Evolutionary conservation across 92 coral and sea anemone species (phyloP).

Genomic region (Blastomussa wellsi): DNA sequence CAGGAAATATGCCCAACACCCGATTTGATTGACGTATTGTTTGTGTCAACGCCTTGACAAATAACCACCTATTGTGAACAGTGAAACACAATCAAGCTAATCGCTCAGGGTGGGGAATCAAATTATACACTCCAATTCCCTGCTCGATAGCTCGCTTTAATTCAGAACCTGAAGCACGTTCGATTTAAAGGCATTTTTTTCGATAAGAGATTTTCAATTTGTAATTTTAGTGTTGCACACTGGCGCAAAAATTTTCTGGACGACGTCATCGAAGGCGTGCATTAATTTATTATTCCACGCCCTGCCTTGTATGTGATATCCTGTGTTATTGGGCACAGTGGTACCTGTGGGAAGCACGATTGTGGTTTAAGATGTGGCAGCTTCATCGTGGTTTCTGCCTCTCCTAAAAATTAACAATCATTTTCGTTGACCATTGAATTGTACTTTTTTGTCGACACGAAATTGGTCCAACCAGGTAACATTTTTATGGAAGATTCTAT

Average conservation of each 20-base stretch:
- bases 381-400: background rate
- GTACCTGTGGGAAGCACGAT: slow-evolving; percentile 2
- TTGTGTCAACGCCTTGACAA: slow-evolving; percentile 53
- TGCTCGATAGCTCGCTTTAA: background rate
- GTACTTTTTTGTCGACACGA: background rate
- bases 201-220: background rate
- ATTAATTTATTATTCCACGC: slow-evolving; percentile 2
- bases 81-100: slow-evolving; percentile 39
- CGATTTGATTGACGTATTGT: slow-evolving; percentile 50
- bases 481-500: background rate
- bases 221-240: background rate
- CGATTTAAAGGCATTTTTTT: background rate
- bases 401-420: background rate
- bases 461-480: background rate
- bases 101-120: slow-evolving; percentile 41
- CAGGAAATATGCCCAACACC: slow-evolving; percentile 46
- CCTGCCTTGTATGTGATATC: background rate
- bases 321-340: background rate
- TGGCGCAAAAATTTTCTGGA: background rate
- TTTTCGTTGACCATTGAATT: background rate
- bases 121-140: slow-evolving; percentile 36
- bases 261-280: slow-evolving; percentile 42
- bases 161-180: background rate
- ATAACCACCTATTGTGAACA: slow-evolving; percentile 34
- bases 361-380: slow-evolving; percentile 11